A percentile compares a stretch with the other conserved stretches of the same genome.
Conservation (phyloP, 2,888 invertebrate genomes). For the Hedya salicella region DNA sequence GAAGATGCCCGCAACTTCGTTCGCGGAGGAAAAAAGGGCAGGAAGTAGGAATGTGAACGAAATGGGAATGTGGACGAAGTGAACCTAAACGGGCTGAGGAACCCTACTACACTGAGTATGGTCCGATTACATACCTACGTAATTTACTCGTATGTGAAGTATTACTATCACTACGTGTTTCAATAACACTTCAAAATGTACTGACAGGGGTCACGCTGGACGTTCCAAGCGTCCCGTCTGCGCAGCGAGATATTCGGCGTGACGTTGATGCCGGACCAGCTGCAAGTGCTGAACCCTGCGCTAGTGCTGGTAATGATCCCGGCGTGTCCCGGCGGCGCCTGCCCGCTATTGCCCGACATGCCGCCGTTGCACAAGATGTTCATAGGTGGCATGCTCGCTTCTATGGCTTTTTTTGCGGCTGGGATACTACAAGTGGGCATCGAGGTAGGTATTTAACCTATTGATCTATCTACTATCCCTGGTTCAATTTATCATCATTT, state of each 20-base stretch:
- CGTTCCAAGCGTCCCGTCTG: conserved; percentile 90
- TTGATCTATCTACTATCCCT: too few relatives aligned
- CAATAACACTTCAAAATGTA: too few relatives aligned
- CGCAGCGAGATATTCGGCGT: conserved; percentile 83
- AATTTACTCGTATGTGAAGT: too few relatives aligned
- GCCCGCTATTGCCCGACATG: conserved; percentile 74
- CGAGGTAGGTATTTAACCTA: conserved; percentile 57
- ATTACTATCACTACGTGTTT: too few relatives aligned
- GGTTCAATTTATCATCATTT: too few relatives aligned
- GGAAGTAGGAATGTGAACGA: too few relatives aligned
- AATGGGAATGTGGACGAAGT: too few relatives aligned
- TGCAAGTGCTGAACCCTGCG: conserved; percentile 91
- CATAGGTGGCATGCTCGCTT: conserved; percentile 88
- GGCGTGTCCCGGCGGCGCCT: conserved; percentile 80
- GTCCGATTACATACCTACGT: too few relatives aligned
- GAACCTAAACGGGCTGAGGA: too few relatives aligned
- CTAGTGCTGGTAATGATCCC: conserved; percentile 90
- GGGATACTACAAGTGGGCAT: conserved; percentile 86
- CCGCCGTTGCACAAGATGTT: conserved; percentile 90
- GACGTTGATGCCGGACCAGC: conserved; percentile 90
- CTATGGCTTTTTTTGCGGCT: conserved; percentile 87
- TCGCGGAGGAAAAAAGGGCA: too few relatives aligned
- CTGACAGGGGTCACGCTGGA: conserved; percentile 91
- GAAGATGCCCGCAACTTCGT: too few relatives aligned
- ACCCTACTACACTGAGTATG: too few relatives aligned